A percentile compares a stretch with the other conserved stretches of the same genome.
These are phyloP conservation scores for Cataglyphis albicans DNA, from an alignment of 2,888 invertebrate species.

Conservation along the genomic window DNA sequence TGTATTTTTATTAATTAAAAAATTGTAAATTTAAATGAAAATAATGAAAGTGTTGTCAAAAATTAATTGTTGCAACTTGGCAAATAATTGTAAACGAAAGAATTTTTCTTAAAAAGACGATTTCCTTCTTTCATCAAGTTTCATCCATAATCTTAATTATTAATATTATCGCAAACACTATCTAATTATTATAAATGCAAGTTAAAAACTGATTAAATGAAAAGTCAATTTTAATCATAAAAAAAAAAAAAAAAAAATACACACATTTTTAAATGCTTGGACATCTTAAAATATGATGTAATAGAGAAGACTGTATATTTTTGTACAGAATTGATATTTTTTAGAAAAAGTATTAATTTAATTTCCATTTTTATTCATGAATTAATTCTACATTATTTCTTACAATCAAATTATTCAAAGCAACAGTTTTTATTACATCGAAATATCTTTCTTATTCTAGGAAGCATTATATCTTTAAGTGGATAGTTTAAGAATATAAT, in stretches of 20 bases:
- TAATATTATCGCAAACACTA: not conserved
- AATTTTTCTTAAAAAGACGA: not conserved
- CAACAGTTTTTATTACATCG: not conserved
- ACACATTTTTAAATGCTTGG: not conserved
- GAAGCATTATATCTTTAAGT: constrained; percentile 17
- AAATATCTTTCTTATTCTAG: not conserved
- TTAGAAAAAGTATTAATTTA: not conserved
- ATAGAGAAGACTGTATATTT: not conserved
- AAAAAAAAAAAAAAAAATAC: no score
- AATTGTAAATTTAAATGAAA: constrained; percentile 11
- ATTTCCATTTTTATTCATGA: not conserved
- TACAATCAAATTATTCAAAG: not conserved
- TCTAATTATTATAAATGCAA: not conserved
- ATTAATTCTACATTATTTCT: not conserved
- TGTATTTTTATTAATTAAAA: constrained; percentile 7
- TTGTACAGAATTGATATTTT: not conserved
- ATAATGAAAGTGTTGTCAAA: constrained; percentile 17
- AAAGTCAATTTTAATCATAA: not conserved
- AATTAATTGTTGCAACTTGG: constrained; percentile 41
- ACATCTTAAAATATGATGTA: not conserved
- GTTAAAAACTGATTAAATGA: not conserved
- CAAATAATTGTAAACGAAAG: constrained; percentile 23
- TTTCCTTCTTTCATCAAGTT: not conserved
- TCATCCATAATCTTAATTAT: not conserved
- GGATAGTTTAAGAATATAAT: constrained; percentile 16